Percentiles rank a stretch among this genome's conserved stretches.
Evolutionary conservation across 2,113 vertebrate species (phyloP).

Genomic region (Rhipidura dahli): DNA sequence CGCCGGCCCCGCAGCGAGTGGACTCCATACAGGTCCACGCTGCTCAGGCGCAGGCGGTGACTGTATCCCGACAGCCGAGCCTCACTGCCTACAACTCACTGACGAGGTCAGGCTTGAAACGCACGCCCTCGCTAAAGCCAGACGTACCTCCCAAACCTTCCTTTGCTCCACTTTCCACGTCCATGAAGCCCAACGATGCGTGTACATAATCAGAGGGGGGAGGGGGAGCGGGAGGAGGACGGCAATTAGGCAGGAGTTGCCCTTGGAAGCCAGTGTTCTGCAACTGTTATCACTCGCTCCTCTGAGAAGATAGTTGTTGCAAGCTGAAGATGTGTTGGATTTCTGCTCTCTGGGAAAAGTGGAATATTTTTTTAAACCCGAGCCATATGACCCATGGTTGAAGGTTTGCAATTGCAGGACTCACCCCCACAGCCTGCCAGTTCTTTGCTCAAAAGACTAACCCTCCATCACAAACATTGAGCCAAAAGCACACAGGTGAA

Average conservation of each 20-base stretch:
- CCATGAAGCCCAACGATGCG: slow-evolving; percentile 90
- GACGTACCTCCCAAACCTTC: slow-evolving; percentile 96
- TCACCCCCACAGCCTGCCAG: slow-evolving; percentile 45
- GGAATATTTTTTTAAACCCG: slow-evolving; percentile 74
- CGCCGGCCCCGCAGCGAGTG: slow-evolving; percentile 93
- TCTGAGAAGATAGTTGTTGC: slow-evolving; percentile 69
- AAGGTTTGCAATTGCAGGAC: slow-evolving; percentile 73
- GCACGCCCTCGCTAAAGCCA: slow-evolving; percentile 88
- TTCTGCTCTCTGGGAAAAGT: slow-evolving; percentile 78
- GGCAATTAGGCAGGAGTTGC: slow-evolving; percentile 75
- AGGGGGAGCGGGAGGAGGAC: slow-evolving; percentile 67
- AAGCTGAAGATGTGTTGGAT: slow-evolving; percentile 75
- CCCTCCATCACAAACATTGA: slow-evolving; percentile 68
- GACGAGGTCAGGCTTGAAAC: slow-evolving; percentile 88
- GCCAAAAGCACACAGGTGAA: slow-evolving; percentile 89
- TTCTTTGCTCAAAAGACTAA: slow-evolving; percentile 71
- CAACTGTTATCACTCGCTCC: slow-evolving; percentile 69
- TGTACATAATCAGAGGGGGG: slow-evolving; percentile 89
- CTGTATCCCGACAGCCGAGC: slow-evolving; percentile 88
- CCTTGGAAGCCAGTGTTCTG: slow-evolving; percentile 81
- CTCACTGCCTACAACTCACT: slow-evolving; percentile 90
- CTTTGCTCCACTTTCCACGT: slow-evolving; percentile 86
- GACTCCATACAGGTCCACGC: slow-evolving; percentile 96
- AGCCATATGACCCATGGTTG: slow-evolving; percentile 68
- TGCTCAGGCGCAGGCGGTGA: slow-evolving; percentile 78